phyloP scores from a whole-genome alignment of 2,888 invertebrate species.

The Chesias legatella region DNA sequence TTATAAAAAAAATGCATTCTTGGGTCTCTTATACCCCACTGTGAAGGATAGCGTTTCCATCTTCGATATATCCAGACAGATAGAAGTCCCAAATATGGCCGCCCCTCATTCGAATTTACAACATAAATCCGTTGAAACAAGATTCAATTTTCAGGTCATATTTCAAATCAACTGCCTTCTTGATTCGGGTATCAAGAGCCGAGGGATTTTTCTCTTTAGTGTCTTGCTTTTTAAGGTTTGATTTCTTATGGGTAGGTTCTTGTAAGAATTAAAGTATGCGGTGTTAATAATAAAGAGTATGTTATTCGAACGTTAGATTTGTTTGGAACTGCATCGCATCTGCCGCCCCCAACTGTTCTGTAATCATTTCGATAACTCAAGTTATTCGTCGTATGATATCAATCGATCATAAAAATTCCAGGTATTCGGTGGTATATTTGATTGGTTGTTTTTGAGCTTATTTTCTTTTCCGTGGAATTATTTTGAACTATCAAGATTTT shows the following conservation, averaged over 20 bases:
- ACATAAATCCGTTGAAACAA: neutral
- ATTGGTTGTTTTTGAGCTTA: too few relatives aligned
- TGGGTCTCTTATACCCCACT: constrained; percentile 60
- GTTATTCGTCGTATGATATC: constrained; percentile 33
- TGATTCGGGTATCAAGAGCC: too few relatives aligned
- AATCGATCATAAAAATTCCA: constrained; percentile 44
- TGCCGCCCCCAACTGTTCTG: constrained; percentile 60
- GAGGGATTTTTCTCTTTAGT: too few relatives aligned
- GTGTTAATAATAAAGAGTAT: constrained; percentile 42
- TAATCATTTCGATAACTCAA: constrained; percentile 53
- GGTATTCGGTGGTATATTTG: too few relatives aligned
- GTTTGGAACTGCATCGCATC: constrained; percentile 48
- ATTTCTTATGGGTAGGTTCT: constrained; percentile 4
- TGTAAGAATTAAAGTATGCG: constrained; percentile 29
- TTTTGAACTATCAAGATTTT: too few relatives aligned
- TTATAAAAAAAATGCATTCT: constrained; percentile 65
- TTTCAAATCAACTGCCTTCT: too few relatives aligned
- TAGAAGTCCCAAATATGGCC: neutral
- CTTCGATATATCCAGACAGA: constrained; percentile 42
- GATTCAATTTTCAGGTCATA: too few relatives aligned
- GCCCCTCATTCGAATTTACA: neutral
- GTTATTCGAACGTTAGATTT: constrained; percentile 38
- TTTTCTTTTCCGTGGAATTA: too few relatives aligned
- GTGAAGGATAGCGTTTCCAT: constrained; percentile 53
- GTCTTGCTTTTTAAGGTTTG: neutral